phyloP scores from a whole-genome alignment of 1,140 invertebrate species.

The honey bee (Apis mellifera) region DNA sequence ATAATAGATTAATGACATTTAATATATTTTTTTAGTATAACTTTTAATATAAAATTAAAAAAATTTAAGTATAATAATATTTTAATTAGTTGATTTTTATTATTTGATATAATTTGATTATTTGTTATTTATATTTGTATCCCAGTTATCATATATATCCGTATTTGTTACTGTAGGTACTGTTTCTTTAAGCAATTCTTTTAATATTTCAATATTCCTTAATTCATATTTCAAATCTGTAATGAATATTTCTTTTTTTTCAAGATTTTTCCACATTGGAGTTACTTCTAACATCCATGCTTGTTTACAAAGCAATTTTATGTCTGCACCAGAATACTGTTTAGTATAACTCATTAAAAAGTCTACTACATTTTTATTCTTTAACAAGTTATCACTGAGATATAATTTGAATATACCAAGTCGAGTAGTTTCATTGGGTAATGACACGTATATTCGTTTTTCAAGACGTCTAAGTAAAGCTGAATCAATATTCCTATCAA shows the following conservation, averaged over 20 bases:
- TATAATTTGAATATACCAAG: slow-evolving; percentile 85
- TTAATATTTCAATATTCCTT: slow-evolving; percentile 56
- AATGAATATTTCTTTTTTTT: slow-evolving; percentile 62
- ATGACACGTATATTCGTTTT: slow-evolving; percentile 91
- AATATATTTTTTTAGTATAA: no score
- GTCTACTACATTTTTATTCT: slow-evolving; percentile 76
- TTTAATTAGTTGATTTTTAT: no score
- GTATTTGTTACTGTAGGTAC: slow-evolving; percentile 67
- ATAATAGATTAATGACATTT: no score
- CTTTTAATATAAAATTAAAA: no score
- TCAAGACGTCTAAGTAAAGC: slow-evolving; percentile 94
- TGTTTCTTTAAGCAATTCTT: slow-evolving; percentile 55
- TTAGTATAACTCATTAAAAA: slow-evolving; percentile 85
- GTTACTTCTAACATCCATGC: slow-evolving; percentile 86
- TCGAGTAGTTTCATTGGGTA: slow-evolving; percentile 87
- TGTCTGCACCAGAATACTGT: slow-evolving; percentile 93
- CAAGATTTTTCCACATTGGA: slow-evolving; percentile 70
- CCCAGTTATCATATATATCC: slow-evolving; percentile 71
- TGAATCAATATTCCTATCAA: slow-evolving; percentile 90
- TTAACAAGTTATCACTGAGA: slow-evolving; percentile 68
- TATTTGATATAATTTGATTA: no score
- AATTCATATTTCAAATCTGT: slow-evolving; percentile 63
- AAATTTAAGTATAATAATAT: no score
- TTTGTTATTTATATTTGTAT: neutral
- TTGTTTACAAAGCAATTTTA: slow-evolving; percentile 95